Percentiles rank a stretch among this genome's conserved stretches.
phyloP scores from a whole-genome alignment of 1,140 invertebrate species.

The Bombus pascuorum region DNA sequence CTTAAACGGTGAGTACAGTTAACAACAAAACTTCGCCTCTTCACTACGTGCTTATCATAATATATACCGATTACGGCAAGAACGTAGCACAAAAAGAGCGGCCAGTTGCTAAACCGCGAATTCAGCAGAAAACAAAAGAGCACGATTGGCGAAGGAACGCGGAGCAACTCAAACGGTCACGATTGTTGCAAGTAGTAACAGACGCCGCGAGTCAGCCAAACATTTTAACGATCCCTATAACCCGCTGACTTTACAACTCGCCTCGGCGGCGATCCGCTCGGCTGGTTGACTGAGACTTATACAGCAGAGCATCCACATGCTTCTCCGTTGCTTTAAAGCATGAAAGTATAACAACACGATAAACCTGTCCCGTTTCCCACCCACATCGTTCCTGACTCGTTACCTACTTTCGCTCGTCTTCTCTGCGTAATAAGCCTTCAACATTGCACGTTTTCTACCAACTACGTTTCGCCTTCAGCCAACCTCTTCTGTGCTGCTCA shows the following conservation, averaged over 20 bases:
- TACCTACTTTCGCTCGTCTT: slow-evolving; percentile 16
- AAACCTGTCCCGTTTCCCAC: background rate
- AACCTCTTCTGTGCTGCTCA: background rate
- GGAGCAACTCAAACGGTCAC: slow-evolving; percentile 25
- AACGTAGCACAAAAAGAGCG: background rate
- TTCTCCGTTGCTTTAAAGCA: slow-evolving; percentile 2
- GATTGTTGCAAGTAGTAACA: slow-evolving; percentile 27
- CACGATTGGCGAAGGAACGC: background rate
- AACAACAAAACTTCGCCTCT: background rate
- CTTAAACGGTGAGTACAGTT: background rate
- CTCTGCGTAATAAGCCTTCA: slow-evolving; percentile 9
- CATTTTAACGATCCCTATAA: slow-evolving; percentile 47
- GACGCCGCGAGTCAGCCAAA: slow-evolving; percentile 40
- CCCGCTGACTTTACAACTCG: slow-evolving; percentile 34
- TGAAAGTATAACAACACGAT: slow-evolving; percentile 41
- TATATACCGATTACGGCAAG: background rate
- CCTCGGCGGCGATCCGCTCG: background rate
- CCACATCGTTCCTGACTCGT: slow-evolving; percentile 1
- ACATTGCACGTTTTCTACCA: slow-evolving; percentile 1
- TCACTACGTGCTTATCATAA: background rate
- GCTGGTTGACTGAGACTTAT: slow-evolving; percentile 3
- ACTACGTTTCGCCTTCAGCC: background rate
- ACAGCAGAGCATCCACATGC: background rate
- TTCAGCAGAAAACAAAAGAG: background rate
- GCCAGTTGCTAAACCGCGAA: background rate